Evolutionary conservation across 2,113 vertebrate genomes (phyloP).

Genomic region (Thamnaconus septentrionalis): DNA sequence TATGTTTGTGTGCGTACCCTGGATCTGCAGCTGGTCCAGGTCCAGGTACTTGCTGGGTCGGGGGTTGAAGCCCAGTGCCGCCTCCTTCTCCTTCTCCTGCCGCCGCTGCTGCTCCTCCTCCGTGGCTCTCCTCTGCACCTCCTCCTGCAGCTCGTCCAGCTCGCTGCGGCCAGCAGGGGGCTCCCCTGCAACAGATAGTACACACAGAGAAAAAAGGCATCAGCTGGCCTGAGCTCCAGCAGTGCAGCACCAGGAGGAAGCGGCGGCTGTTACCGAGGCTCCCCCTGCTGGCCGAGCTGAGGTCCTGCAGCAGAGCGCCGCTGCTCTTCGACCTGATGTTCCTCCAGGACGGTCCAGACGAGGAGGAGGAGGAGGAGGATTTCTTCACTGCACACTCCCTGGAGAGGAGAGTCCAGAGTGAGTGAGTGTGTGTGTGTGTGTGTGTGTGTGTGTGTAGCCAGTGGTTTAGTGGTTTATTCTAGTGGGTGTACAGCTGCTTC

Average conservation of each 20-base stretch:
- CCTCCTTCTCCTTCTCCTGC: slow-evolving; percentile 88
- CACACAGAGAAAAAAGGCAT: neutral
- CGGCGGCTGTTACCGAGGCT: slow-evolving; percentile 46
- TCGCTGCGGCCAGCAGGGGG: slow-evolving; percentile 77
- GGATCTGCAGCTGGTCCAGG: slow-evolving; percentile 94
- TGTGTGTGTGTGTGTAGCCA: too few relatives aligned
- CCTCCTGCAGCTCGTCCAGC: slow-evolving; percentile 92
- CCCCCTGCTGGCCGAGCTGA: slow-evolving; percentile 60
- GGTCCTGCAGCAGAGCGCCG: slow-evolving; percentile 81
- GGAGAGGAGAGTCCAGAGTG: slow-evolving; percentile 11
- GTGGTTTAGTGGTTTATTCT: neutral
- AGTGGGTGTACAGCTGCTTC: too few relatives aligned
- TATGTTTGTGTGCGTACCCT: slow-evolving; percentile 66
- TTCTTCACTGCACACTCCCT: slow-evolving; percentile 80
- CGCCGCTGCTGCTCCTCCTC: slow-evolving; percentile 87
- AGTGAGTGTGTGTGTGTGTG: too few relatives aligned
- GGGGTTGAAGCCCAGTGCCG: slow-evolving; percentile 91
- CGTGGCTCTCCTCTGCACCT: slow-evolving; percentile 84
- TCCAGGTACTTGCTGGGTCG: slow-evolving; percentile 95
- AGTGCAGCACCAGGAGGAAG: neutral
- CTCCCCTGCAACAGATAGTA: slow-evolving; percentile 18
- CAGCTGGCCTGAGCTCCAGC: neutral
- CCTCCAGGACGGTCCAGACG: slow-evolving; percentile 84
- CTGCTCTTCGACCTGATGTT: slow-evolving; percentile 89
- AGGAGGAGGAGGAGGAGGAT: slow-evolving; percentile 39